Conservation (phyloP, 2,888 invertebrate genomes). For the Clunio marinus region DNA sequence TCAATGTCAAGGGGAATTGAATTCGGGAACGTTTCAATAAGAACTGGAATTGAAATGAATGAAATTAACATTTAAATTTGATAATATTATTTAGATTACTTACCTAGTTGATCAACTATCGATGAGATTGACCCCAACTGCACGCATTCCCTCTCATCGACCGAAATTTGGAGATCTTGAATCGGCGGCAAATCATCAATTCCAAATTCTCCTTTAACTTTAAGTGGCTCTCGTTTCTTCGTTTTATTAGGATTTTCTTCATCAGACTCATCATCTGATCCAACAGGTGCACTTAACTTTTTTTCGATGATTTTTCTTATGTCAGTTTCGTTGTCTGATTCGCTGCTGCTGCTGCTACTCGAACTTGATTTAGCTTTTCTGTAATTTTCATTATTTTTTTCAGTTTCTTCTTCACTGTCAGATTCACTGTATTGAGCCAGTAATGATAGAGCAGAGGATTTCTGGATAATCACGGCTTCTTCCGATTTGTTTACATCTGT, state of each 20-base stretch:
- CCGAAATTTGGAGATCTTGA: constrained; percentile 71
- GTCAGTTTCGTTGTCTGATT: constrained; percentile 15
- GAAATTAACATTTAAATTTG: constrained; percentile 25
- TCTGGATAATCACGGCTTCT: background rate
- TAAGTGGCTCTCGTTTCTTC: constrained; percentile 48
- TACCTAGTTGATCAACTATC: constrained; percentile 68
- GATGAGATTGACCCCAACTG: constrained; percentile 68
- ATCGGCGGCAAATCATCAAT: constrained; percentile 75
- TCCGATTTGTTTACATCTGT: too few relatives aligned
- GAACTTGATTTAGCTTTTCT: background rate
- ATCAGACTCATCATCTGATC: constrained; percentile 46
- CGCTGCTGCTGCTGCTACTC: background rate
- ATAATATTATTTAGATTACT: constrained; percentile 41
- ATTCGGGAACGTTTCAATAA: constrained; percentile 67
- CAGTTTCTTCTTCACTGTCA: background rate
- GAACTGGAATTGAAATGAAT: constrained; percentile 56
- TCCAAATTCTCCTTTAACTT: constrained; percentile 51
- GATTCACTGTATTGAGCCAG: constrained; percentile 25
- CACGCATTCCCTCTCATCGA: constrained; percentile 69
- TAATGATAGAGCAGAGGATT: background rate
- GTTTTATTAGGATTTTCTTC: background rate
- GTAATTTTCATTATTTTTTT: background rate
- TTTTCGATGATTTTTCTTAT: constrained; percentile 15
- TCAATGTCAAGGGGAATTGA: constrained; percentile 80
- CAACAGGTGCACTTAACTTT: background rate